Evolutionary conservation across 2,113 vertebrate genomes (phyloP), one percentile per base, ranked within the genome.

Genomic region (Podiceps cristatus): DNA sequence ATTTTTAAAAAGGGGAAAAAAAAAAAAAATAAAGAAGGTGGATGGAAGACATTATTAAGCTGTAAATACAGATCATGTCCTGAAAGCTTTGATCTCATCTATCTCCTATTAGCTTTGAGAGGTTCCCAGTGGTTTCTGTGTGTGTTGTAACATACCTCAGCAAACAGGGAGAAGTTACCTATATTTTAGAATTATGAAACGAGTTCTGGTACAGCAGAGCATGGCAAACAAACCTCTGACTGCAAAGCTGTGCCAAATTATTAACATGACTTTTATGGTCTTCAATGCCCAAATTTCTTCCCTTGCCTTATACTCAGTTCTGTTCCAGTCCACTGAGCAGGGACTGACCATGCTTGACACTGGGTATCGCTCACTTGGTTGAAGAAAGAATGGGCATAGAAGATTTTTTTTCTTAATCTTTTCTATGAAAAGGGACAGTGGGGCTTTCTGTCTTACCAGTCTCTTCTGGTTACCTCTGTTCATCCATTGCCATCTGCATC

Each of bases 11-110:
- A 28, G 47, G 40, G 33, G 25, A 22, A 15, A 16, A 18, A 27
- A 8, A 6, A 7, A 3, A 17, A 25, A 15, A 10, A 31, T n/a
- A n/a, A n/a, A n/a, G n/a, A n/a, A n/a, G n/a, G n/a, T n/a, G 9
- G 13, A 22, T 9, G 11, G 50, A 66, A 58, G 8, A 28, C 47
- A 27, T 67, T 63, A 58, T 11, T 84, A 47, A 67, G 8, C 13
- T 37, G 31, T 55, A 81, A 71, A 63, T 50, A 85, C 5, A 77
- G 53, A 89, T 58, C 18, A 50, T 31, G 14, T 44, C 53, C n/a
- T 18, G 35, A 27, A 88, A 88, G 47, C 9, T 24, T 68, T 60
- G 33, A 68, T 56, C 28, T 82, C 56, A 64, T 13, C 66, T 49
- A 72, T 5, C 25, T 47, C 3, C 17, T 62, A 27, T 76, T 49